phyloP scores from a whole-genome alignment of 2,797 vertebrate genomes.

The Denticeps clupeoides region DNA sequence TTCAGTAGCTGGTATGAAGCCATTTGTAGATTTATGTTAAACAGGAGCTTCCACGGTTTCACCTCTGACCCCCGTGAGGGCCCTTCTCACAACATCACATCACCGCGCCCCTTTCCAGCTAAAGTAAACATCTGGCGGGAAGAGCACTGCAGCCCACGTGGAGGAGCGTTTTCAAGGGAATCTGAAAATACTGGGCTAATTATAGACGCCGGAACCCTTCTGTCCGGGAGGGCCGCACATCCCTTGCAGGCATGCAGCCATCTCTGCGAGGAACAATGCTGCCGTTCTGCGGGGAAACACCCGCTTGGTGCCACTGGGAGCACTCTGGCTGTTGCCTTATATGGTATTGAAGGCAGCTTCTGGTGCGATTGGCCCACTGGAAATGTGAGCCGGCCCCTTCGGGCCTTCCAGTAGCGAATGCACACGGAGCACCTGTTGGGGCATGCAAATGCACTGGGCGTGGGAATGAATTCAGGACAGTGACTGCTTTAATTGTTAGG shows the following conservation, averaged over 20 bases:
- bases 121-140: too few relatives aligned
- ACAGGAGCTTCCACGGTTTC: too few relatives aligned
- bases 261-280: conserved; percentile 26
- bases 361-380: conserved; percentile 31
- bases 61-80: too few relatives aligned
- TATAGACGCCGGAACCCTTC: conserved; percentile 11
- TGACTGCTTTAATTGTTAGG: too few relatives aligned
- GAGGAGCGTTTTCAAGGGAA: neutral
- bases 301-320: conserved; percentile 14
- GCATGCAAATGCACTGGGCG: conserved; percentile 25
- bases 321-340: conserved; percentile 31
- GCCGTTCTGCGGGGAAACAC: conserved; percentile 34
- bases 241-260: conserved; percentile 10
- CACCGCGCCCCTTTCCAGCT: too few relatives aligned
- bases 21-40: too few relatives aligned
- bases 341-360: conserved; percentile 31
- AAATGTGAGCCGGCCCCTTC: conserved; percentile 14
- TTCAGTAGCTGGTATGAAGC: too few relatives aligned
- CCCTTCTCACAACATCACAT: too few relatives aligned
- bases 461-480: neutral
- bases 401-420: conserved; percentile 22
- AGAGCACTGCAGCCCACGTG: too few relatives aligned
- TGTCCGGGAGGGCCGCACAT: conserved; percentile 11
- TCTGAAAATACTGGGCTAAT: conserved; percentile 16
- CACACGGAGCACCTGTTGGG: conserved; percentile 28